phyloP scores from a whole-genome alignment of 2,113 vertebrate species.

The Psophia crepitans region DNA sequence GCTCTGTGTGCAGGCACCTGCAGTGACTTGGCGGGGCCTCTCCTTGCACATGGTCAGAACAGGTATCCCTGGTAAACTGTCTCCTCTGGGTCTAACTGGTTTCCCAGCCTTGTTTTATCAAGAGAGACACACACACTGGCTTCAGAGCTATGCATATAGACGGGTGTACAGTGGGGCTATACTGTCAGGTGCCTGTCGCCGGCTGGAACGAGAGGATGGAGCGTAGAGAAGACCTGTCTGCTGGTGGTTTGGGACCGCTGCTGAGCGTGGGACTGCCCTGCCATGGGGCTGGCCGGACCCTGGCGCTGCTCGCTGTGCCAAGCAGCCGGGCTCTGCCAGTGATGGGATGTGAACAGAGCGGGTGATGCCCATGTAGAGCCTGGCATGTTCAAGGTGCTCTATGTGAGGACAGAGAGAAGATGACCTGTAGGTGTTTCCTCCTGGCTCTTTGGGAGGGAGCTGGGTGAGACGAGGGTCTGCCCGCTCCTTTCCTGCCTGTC shows the following conservation, averaged over 20 bases:
- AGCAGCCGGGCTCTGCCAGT: neutral
- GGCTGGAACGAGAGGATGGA: neutral
- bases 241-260: neutral
- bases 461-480: neutral
- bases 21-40: neutral
- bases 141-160: neutral
- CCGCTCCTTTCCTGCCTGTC: neutral
- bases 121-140: neutral
- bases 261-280: neutral
- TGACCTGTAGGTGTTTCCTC: neutral
- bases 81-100: neutral
- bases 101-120: neutral
- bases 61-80: neutral
- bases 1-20: neutral
- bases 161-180: rapidly evolving
- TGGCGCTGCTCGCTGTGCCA: neutral
- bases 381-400: neutral
- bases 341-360: rapidly evolving
- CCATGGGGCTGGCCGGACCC: neutral
- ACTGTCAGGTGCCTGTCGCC: neutral
- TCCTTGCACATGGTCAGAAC: neutral
- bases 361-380: neutral
- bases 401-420: neutral
- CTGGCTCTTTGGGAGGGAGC: neutral
- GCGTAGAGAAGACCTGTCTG: neutral